These are phyloP conservation scores for Tanaodytes sp. DNA, from an alignment of 2,888 invertebrate species.

Conservation along the genomic window DNA sequence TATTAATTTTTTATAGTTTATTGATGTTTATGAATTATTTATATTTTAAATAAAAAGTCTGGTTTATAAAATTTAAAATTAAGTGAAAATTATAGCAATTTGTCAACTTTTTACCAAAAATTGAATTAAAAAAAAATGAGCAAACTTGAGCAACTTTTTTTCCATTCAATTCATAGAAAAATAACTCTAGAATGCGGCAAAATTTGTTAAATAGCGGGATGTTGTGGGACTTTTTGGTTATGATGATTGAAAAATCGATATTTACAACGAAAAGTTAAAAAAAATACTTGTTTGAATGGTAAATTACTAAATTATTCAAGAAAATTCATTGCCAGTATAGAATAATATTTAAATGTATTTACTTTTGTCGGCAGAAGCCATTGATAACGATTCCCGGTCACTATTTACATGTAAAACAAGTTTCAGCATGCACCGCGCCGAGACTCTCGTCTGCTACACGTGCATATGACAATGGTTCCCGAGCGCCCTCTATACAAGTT, in stretches of 20 bases:
- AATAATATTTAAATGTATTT: neutral
- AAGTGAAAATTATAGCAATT: neutral
- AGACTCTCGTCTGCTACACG: neutral
- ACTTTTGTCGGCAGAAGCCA: slow-evolving; percentile 4
- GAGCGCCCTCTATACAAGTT: slow-evolving; percentile 4
- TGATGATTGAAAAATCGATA: neutral
- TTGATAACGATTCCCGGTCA: neutral
- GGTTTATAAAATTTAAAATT: slow-evolving; percentile 1
- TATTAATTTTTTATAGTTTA: neutral
- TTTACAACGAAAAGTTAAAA: neutral
- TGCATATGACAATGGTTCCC: slow-evolving; percentile 3
- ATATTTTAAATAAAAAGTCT: neutral
- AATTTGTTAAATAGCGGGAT: slow-evolving; percentile 1
- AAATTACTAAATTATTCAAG: neutral
- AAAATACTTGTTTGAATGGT: neutral
- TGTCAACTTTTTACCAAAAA: neutral
- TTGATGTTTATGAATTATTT: neutral
- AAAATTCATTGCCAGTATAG: slow-evolving; percentile 3
- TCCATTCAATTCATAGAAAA: slow-evolving; percentile 5
- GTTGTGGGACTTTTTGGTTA: slow-evolving; percentile 5
- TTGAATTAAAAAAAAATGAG: slow-evolving; percentile 1
- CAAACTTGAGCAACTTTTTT: slow-evolving; percentile 1
- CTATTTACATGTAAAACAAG: neutral
- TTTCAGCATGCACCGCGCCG: neutral
- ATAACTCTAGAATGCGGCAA: slow-evolving; percentile 1